Base-by-base conservation (phyloP, 2,797 vertebrate species). In the Phataginus tetradactyla region DNA sequence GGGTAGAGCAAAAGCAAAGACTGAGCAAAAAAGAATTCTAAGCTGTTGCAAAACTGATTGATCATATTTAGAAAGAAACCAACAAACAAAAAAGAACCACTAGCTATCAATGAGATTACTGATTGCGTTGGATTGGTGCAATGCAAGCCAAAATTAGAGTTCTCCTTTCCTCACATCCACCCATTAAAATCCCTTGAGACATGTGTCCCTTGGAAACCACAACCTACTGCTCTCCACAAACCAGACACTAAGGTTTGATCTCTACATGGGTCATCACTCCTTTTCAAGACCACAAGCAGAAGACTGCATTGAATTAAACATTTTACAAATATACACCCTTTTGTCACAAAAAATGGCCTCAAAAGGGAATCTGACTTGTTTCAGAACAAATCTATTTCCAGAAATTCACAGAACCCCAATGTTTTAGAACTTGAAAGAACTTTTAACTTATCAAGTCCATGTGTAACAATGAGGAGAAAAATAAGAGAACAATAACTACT, bases 351-450 rank as follows among this genome's bases (percentile, higher is more conserved):
- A 42, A 45, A 12, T 63, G 64, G 37, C 64, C 57, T 34, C 27
- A 3, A 64, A 20, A 91, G 34, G 64, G 34, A 95, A n/a, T 74
- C 13, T 49, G 55, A 78, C 55, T 71, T 72, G 53, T 20, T 84
- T 94, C 39, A 59, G 71, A 90, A 55, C 68, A 95, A 94, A 91
- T 66, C 61, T 45, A 91, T 92, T 74, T 79, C 18, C 37, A 68
- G 27, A 74, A 92, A 64, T 86, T 94, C 64, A 61, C 14, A 84
- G 14, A 45, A 78, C 14, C 34, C 85, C 63, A 57, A 14, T 68
- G 14, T 71, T 96, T 97, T 49, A 91, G n/a, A 95, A 86, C 23
- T 80, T 86, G 29, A 90, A 84, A 96, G 51, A 81, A 75, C 39
- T 57, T 95, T 92, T 74, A 90, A 90, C 69, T 68, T 53, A 87